These are phyloP conservation scores for Poicephalus meyeri DNA, from an alignment of 2,113 vertebrate genomes.

Conservation along the genomic window DNA sequence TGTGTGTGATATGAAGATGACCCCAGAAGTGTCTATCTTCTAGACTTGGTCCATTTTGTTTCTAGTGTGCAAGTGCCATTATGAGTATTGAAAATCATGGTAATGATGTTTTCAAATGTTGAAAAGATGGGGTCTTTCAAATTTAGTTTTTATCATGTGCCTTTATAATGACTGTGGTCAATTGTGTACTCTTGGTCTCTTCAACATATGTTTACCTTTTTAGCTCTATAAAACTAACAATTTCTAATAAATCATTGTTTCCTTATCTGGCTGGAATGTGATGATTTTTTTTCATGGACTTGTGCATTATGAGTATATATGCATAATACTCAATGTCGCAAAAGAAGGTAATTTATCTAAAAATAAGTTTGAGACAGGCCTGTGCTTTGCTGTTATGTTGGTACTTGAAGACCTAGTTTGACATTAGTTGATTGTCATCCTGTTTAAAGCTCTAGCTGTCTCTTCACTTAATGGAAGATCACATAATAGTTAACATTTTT, in stretches of 20 bases:
- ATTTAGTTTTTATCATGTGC: constrained; percentile 38
- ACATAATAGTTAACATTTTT: neutral
- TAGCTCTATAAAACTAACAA: neutral
- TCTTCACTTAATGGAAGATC: neutral
- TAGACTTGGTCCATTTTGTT: neutral
- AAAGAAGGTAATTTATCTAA: neutral
- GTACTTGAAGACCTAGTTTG: neutral
- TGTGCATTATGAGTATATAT: neutral
- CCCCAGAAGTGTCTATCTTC: neutral
- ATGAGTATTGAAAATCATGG: neutral
- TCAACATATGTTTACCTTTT: constrained; percentile 37
- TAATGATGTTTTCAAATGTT: neutral
- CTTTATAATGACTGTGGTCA: constrained; percentile 12
- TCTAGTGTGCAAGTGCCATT: constrained; percentile 35
- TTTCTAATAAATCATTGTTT: constrained; percentile 67
- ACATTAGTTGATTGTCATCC: neutral
- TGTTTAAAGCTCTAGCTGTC: neutral
- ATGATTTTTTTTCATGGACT: neutral
- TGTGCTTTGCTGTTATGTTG: neutral
- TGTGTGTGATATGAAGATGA: neutral
- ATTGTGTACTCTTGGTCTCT: constrained; percentile 16
- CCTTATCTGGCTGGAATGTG: neutral
- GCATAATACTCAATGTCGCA: neutral
- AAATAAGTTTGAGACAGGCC: neutral
- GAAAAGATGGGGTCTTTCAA: neutral